Conservation (phyloP, 2,113 vertebrate species). For the Clinocottus analis region DNA sequence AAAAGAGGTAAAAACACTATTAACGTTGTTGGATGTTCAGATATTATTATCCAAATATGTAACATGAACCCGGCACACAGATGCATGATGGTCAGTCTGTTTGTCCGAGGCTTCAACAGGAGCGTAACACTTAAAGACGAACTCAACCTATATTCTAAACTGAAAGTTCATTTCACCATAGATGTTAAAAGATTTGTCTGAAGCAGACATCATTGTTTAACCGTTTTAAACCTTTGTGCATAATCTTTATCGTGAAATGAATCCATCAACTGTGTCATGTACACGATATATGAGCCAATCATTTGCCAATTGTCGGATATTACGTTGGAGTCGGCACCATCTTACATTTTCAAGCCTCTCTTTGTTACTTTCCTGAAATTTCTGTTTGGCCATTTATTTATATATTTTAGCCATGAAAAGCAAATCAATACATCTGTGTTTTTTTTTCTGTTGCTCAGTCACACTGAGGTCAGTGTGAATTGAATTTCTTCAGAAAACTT, state of each 20-base stretch:
- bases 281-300: not conserved
- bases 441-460: constrained; percentile 29
- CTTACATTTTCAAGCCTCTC: not conserved
- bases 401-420: not conserved
- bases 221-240: not conserved
- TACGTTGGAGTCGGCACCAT: not conserved
- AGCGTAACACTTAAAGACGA: not conserved
- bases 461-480: constrained; percentile 43
- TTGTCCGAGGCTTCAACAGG: not conserved
- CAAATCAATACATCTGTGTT: constrained; percentile 26
- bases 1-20: not conserved
- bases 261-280: not conserved
- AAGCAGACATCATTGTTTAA: not conserved
- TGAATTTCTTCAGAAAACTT: constrained; percentile 33
- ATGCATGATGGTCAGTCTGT: constrained; percentile 6
- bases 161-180: not conserved
- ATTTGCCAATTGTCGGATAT: not conserved
- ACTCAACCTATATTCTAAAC: not conserved
- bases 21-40: not conserved
- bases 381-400: constrained; percentile 9
- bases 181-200: constrained; percentile 4
- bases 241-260: not conserved
- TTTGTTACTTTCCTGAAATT: constrained; percentile 2
- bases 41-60: too few species aligned
- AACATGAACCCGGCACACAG: not conserved